Conservation (phyloP, 1,140 invertebrate genomes). For the Temnothorax longispinosus region DNA sequence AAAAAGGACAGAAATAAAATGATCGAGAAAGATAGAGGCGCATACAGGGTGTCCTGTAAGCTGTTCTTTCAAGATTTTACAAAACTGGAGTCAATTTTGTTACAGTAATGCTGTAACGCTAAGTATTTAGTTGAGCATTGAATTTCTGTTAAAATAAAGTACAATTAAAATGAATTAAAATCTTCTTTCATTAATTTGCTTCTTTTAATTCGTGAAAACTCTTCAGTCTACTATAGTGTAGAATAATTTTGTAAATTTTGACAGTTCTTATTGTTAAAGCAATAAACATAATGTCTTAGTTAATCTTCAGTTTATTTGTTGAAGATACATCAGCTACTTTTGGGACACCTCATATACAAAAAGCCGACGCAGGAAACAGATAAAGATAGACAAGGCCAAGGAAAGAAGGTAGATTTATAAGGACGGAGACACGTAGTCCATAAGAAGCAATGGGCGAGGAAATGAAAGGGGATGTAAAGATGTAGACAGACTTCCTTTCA, state of each 20-base stretch:
- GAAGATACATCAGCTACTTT: neutral
- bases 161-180: neutral
- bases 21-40: neutral
- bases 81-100: neutral
- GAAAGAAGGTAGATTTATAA: slow-evolving; percentile 38
- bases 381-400: neutral
- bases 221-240: neutral
- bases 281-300: neutral
- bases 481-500: neutral
- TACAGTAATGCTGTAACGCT: neutral
- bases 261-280: neutral
- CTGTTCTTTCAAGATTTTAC: neutral
- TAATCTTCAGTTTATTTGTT: neutral
- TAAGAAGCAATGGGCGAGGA: slow-evolving; percentile 31
- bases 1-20: neutral
- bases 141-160: neutral
- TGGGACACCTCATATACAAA: neutral
- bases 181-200: neutral
- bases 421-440: slow-evolving; percentile 38
- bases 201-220: neutral
- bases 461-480: slow-evolving; percentile 36
- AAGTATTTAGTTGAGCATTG: neutral
- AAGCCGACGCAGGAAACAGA: neutral
- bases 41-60: neutral
- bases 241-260: neutral